Evolutionary conservation across 1,140 invertebrate species (phyloP).

Genomic region (Ceratoteleas bidentatus): DNA sequence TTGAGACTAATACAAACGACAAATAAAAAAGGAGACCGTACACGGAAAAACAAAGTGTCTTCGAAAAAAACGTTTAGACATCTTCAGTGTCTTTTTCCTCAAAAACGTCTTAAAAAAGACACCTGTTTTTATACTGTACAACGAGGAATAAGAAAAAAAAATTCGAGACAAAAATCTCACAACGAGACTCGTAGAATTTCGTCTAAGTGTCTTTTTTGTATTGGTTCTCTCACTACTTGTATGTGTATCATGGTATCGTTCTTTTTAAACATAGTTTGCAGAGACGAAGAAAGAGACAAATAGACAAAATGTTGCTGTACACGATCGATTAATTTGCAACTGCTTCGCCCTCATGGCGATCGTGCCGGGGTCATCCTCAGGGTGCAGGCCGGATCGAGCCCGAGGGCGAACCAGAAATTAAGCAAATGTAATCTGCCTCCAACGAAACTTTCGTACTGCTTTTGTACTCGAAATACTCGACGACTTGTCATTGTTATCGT

Average conservation of each 20-base stretch:
- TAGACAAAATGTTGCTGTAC: conserved; percentile 54
- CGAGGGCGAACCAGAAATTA: conserved; percentile 53
- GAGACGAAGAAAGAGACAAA: conserved; percentile 52
- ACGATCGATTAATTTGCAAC: conserved; percentile 62
- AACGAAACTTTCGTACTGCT: conserved; percentile 64
- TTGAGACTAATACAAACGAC: conserved; percentile 9
- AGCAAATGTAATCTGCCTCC: conserved; percentile 62
- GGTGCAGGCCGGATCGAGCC: conserved; percentile 11
- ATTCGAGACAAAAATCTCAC: conserved; percentile 15
- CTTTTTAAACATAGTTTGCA: conserved; percentile 23
- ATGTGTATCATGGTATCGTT: neutral
- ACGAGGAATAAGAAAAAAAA: conserved; percentile 24
- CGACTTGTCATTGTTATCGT: neutral
- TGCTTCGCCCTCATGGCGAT: conserved; percentile 52
- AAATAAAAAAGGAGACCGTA: conserved; percentile 8
- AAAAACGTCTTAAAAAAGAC: no score
- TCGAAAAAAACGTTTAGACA: no score
- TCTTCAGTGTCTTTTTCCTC: no score
- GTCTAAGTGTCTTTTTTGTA: conserved; percentile 30
- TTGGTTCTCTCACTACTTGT: conserved; percentile 23
- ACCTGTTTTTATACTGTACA: no score
- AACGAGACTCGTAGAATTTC: conserved; percentile 1
- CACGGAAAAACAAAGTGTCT: no score
- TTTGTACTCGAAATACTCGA: conserved; percentile 7
- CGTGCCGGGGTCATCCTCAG: neutral